Evolutionary conservation across 2,888 invertebrate genomes (phyloP).

Genomic region (Hanleya hanleyi): DNA sequence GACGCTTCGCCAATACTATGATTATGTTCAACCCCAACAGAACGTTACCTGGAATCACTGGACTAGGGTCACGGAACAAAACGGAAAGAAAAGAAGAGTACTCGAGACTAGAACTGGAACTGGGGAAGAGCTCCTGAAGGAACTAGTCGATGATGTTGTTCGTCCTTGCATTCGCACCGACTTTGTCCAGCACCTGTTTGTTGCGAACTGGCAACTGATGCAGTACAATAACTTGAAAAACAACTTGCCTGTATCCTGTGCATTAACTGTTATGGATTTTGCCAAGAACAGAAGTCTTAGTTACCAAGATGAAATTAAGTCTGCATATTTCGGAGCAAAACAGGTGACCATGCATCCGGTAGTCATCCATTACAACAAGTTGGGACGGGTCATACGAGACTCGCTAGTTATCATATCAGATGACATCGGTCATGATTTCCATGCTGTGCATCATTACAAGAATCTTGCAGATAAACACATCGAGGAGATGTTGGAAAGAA

Average conservation of each 20-base stretch:
- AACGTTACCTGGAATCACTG: slow-evolving; percentile 26
- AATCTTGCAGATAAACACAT: neutral
- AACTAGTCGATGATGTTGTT: slow-evolving; percentile 20
- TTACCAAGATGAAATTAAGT: slow-evolving; percentile 36
- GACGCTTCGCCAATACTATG: slow-evolving; percentile 23
- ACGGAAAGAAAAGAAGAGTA: slow-evolving; percentile 14
- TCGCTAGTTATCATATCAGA: slow-evolving; percentile 32
- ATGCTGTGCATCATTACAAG: slow-evolving; percentile 30
- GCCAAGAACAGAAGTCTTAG: slow-evolving; percentile 64
- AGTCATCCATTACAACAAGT: slow-evolving; percentile 29
- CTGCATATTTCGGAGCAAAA: slow-evolving; percentile 23
- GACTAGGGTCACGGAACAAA: slow-evolving; percentile 11
- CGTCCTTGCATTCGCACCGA: neutral
- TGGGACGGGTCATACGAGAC: slow-evolving; percentile 18
- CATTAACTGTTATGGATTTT: slow-evolving; percentile 77
- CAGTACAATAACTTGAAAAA: slow-evolving; percentile 30
- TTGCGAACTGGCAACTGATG: slow-evolving; percentile 32
- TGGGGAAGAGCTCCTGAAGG: slow-evolving; percentile 20
- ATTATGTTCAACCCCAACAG: slow-evolving; percentile 14
- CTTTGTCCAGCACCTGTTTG: slow-evolving; percentile 26
- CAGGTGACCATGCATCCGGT: slow-evolving; percentile 17
- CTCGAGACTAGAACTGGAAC: slow-evolving; percentile 22
- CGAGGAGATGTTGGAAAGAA: neutral
- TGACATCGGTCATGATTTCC: slow-evolving; percentile 31
- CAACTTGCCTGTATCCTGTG: slow-evolving; percentile 18